phyloP scores from a whole-genome alignment of 2,797 vertebrate species.

The Hydrocynus forskahlii region DNA sequence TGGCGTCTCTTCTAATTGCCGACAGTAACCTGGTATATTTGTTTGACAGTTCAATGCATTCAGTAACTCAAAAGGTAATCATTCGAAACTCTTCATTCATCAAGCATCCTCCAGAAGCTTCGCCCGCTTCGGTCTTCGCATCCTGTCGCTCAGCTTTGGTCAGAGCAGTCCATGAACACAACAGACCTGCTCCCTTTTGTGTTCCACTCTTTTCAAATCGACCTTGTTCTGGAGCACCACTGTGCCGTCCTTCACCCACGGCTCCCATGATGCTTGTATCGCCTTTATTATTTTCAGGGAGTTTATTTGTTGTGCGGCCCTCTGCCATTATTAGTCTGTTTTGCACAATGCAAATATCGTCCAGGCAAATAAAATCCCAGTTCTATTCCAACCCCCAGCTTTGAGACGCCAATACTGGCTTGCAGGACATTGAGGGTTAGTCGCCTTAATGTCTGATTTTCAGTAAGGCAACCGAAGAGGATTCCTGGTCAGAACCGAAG shows the following conservation, averaged over 20 bases:
- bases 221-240: not conserved
- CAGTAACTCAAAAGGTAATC: not conserved
- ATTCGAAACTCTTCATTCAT: not conserved
- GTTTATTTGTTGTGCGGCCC: slow-evolving; percentile 52
- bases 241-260: not conserved
- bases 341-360: slow-evolving; percentile 59
- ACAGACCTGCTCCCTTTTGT: not conserved
- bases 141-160: not conserved
- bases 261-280: slow-evolving; percentile 12
- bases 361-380: slow-evolving; percentile 51
- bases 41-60: not conserved
- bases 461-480: too few species aligned
- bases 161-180: not conserved
- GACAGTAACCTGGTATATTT: not conserved
- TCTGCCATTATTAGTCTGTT: slow-evolving; percentile 60
- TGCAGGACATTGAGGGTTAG: slow-evolving; percentile 59
- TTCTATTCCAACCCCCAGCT: slow-evolving; percentile 41
- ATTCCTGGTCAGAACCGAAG: too few species aligned
- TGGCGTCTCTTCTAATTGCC: not conserved
- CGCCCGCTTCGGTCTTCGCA: too few species aligned
- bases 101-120: not conserved
- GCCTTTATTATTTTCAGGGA: slow-evolving; percentile 50
- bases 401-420: slow-evolving; percentile 51
- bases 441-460: not conserved
- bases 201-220: not conserved